Conservation (phyloP, 23 tunicate genomes). For the Styela clava region DNA sequence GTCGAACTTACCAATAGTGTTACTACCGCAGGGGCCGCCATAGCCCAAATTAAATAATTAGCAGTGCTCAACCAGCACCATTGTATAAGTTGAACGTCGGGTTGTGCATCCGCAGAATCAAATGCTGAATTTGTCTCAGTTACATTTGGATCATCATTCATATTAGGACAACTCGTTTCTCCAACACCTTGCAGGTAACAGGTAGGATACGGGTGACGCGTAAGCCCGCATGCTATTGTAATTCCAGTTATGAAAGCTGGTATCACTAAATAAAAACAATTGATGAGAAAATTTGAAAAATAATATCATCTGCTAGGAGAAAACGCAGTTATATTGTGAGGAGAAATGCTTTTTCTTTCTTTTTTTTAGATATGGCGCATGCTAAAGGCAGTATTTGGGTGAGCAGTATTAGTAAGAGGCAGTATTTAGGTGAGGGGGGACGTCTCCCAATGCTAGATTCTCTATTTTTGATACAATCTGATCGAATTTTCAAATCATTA, state of each 20-base stretch:
- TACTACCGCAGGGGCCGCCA: conserved; percentile 39
- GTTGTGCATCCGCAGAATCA: conserved; percentile 46
- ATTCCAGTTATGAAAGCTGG: conserved; percentile 42
- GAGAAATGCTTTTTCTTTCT: too few relatives aligned
- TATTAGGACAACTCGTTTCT: conserved; percentile 37
- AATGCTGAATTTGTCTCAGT: background rate
- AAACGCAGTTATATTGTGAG: too few relatives aligned
- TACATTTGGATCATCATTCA: background rate
- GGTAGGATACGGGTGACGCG: conserved; percentile 57
- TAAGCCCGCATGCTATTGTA: conserved; percentile 49
- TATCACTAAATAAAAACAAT: conserved; percentile 33
- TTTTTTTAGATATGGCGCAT: too few relatives aligned
- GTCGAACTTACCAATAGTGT: conserved; percentile 44
- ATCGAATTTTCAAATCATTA: too few relatives aligned
- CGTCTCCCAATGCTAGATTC: too few relatives aligned
- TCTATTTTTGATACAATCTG: too few relatives aligned
- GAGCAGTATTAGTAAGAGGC: too few relatives aligned
- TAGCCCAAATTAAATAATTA: conserved; percentile 48
- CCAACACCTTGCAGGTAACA: conserved; percentile 85
- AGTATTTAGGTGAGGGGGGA: too few relatives aligned
- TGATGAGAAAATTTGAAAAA: background rate
- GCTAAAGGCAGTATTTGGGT: too few relatives aligned
- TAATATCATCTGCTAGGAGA: background rate
- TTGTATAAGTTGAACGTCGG: conserved; percentile 53
- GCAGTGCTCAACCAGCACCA: conserved; percentile 70